Conservation (phyloP, 2,113 vertebrate genomes). For the Perca fluviatilis region DNA sequence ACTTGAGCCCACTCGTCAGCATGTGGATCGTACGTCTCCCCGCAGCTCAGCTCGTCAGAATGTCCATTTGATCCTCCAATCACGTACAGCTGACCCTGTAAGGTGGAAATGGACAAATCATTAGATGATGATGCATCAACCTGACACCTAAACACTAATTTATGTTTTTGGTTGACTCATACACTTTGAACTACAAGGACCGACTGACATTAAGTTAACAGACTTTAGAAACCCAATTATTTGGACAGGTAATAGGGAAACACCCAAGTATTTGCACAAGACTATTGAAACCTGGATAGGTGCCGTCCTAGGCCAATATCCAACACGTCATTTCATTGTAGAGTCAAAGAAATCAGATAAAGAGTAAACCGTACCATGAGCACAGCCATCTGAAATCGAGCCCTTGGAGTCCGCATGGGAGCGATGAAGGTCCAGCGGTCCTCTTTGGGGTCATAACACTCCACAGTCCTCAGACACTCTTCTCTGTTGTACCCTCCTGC, state of each 20-base stretch:
- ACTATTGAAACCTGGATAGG: neutral
- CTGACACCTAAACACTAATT: neutral
- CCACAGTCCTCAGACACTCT: slow-evolving; percentile 97
- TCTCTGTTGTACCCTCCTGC: slow-evolving; percentile 98
- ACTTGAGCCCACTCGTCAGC: slow-evolving; percentile 94
- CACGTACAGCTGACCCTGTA: slow-evolving; percentile 94
- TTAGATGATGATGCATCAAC: neutral
- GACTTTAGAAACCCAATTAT: neutral
- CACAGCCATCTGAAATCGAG: slow-evolving; percentile 98
- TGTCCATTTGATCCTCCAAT: slow-evolving; percentile 98
- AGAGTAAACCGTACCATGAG: slow-evolving; percentile 87
- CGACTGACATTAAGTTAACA: neutral
- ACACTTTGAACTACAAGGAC: neutral
- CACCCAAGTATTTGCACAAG: slow-evolving; percentile 12
- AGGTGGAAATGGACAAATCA: neutral
- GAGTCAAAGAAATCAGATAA: neutral
- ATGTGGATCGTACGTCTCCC: slow-evolving; percentile 94
- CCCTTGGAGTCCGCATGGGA: slow-evolving; percentile 96
- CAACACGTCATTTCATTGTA: neutral
- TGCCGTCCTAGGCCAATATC: neutral
- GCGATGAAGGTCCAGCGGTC: slow-evolving; percentile 95
- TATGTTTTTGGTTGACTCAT: neutral
- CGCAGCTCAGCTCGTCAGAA: slow-evolving; percentile 96
- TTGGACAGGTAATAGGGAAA: neutral
- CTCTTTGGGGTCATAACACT: slow-evolving; percentile 92